Base-by-base conservation (phyloP, 2,888 invertebrate genomes). In the Villa cingulata region DNA sequence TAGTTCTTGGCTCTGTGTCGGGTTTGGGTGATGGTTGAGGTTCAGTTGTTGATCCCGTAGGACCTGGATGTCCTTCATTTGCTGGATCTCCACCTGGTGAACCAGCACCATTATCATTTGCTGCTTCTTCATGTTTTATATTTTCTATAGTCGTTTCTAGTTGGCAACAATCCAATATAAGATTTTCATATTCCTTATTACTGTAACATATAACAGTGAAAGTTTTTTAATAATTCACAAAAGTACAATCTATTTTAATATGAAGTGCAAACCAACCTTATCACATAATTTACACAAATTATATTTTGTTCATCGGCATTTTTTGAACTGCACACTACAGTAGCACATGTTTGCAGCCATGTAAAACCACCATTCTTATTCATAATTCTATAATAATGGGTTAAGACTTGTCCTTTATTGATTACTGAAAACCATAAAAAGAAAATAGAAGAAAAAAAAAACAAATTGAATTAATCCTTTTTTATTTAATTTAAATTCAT, bases 301-400 rank as follows among this genome's bases (percentile, higher is more conserved):
- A 96, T 91, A 64, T 91, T 95, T 70, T 95, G 94, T 65, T 96
- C 95, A 54, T 96, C 95, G 7, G 89, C 87, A 62, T 92, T 94
- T 72, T 95, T 96, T 45, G 88, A 84, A 63, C 86, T 92, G 72
- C 91, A 94, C 48, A 96, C 88, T 39, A 95, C 90, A 0, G 95
- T 96, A 50, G 95, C 95, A 68, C 95, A 96, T 1, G 91, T 92
- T 71, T 95, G 95, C 61, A 96, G 72, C 95, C 95, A 96, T 46
- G 92, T 90, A 72, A 86, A 96, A 34, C 96, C 96, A 7, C 95
- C 95, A 57, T 81, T 84, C 68, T 94, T 94, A 73, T 94, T 95
- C 85, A 96, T 90, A 62, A 96, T 72, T 60, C 95, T 81, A 71
- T 90, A 94, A 73, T 95, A 96, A 70, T 91, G 90, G 16, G 94